phyloP scores from a whole-genome alignment of 2,888 invertebrate genomes.

The Dryococelus australis region DNA sequence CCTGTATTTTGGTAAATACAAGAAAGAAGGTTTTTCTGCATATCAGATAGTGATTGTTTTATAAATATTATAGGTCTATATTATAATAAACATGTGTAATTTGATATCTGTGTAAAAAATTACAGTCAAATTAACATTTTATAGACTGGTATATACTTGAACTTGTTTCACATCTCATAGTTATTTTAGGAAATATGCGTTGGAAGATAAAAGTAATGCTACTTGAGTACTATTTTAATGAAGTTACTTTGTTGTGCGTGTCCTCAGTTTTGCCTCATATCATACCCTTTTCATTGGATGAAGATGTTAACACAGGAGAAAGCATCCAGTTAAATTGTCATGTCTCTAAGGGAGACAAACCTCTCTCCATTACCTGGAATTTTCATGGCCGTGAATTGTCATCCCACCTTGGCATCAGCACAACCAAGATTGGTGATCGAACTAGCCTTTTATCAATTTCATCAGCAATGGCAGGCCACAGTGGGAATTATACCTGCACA shows the following conservation, averaged over 20 bases:
- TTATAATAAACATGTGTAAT: no score
- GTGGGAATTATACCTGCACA: slow-evolving; percentile 57
- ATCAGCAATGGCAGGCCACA: slow-evolving; percentile 59
- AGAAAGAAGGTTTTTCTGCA: no score
- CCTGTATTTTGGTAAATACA: no score
- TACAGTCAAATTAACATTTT: no score
- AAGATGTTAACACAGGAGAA: slow-evolving; percentile 52
- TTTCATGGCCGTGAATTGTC: slow-evolving; percentile 51
- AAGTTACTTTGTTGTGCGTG: background rate
- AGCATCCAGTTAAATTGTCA: slow-evolving; percentile 54
- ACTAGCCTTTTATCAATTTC: slow-evolving; percentile 58
- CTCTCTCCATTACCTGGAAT: slow-evolving; percentile 51
- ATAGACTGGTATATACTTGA: no score
- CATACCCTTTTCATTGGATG: slow-evolving; percentile 53
- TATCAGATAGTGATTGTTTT: no score
- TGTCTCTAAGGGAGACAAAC: slow-evolving; percentile 54
- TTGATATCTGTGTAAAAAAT: no score
- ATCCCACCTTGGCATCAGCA: slow-evolving; percentile 55
- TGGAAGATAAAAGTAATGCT: background rate
- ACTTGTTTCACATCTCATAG: no score
- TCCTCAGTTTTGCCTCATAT: slow-evolving; percentile 63
- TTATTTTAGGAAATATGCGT: background rate
- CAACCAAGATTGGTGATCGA: slow-evolving; percentile 56
- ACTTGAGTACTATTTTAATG: background rate
- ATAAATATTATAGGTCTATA: no score